phyloP scores from a whole-genome alignment of 2,888 invertebrate genomes.

The Pyrrhosoma nymphula region DNA sequence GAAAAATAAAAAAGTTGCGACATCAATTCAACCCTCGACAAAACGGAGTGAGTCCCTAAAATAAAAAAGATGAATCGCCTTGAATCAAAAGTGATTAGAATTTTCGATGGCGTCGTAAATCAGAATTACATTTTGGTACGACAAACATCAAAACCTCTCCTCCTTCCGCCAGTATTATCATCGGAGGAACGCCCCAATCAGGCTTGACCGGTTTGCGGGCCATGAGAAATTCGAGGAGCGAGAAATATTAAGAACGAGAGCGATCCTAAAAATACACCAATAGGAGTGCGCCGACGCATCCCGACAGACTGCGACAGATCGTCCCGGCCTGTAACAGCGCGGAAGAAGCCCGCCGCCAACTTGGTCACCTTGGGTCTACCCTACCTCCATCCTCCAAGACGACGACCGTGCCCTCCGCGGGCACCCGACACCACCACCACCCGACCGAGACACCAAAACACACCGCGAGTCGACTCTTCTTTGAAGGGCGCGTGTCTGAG shows the following conservation, averaged over 20 bases:
- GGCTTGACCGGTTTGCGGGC: neutral
- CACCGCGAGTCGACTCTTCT: neutral
- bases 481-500: neutral
- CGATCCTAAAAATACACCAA: neutral
- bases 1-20: neutral
- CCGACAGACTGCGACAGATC: neutral
- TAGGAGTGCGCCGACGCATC: neutral
- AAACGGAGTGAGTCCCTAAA: neutral
- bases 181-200: neutral
- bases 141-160: neutral
- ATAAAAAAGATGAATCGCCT: neutral
- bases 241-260: neutral
- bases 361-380: neutral
- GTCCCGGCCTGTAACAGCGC: neutral
- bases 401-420: neutral
- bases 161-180: neutral
- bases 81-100: neutral
- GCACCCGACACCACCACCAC: neutral
- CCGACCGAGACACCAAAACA: conserved; percentile 1
- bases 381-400: neutral
- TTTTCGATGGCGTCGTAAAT: neutral
- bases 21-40: neutral
- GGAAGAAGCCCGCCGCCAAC: neutral
- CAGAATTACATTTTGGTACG: neutral
- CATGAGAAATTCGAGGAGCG: neutral